Percentiles rank a stretch among this genome's conserved stretches.
Evolutionary conservation across 2,888 invertebrate species (phyloP).

Genomic region (Noctua comes): DNA sequence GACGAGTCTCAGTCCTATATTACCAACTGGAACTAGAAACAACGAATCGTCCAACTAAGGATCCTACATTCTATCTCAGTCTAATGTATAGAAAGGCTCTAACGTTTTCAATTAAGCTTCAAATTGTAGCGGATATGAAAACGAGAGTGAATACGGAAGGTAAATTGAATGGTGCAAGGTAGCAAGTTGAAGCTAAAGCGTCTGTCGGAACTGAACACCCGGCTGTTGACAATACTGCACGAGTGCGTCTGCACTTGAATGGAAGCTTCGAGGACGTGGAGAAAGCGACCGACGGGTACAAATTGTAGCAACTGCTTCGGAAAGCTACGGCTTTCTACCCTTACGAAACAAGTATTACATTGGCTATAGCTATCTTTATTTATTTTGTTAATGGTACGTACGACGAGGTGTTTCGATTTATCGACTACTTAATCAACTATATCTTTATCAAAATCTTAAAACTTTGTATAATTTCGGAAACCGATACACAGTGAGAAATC

Average conservation of each 20-base stretch:
- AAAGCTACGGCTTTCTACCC: constrained; percentile 46
- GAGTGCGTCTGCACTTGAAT: constrained; percentile 32
- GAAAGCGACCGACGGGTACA: constrained; percentile 45
- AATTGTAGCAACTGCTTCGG: constrained; percentile 26
- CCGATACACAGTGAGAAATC: neutral
- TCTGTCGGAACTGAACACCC: constrained; percentile 34
- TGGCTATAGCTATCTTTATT: constrained; percentile 1
- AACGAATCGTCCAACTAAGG: neutral
- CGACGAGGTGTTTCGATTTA: constrained; percentile 1
- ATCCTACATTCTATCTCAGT: neutral
- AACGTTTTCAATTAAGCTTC: constrained; percentile 12
- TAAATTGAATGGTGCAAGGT: constrained; percentile 33
- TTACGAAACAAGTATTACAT: constrained; percentile 39
- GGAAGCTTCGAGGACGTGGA: constrained; percentile 26
- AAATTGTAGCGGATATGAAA: constrained; percentile 18
- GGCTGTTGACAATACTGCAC: constrained; percentile 35
- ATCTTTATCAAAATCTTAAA: constrained; percentile 21
- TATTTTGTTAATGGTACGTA: neutral
- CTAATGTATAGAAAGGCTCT: neutral
- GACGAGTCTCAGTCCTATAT: constrained; percentile 10
- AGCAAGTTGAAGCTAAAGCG: constrained; percentile 12
- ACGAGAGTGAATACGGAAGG: constrained; percentile 33
- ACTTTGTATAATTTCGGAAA: constrained; percentile 5
- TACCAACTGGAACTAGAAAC: constrained; percentile 4
- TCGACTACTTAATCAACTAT: neutral